Conservation (phyloP, 1,140 invertebrate species). For the Cylas formicarius region DNA sequence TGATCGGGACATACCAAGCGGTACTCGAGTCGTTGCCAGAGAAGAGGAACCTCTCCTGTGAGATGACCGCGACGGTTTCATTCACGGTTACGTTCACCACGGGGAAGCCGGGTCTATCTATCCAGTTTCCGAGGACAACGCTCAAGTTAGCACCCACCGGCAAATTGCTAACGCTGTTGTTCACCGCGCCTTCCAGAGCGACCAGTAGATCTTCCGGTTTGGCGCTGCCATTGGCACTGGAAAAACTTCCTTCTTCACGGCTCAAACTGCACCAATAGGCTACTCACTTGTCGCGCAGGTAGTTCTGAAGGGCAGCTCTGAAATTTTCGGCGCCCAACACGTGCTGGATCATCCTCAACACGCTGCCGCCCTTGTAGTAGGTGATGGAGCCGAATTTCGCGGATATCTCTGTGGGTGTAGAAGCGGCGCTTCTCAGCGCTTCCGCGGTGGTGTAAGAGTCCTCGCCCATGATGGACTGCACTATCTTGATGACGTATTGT, state of each 20-base stretch:
- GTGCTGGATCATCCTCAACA: constrained; percentile 70
- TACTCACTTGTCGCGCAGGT: constrained; percentile 47
- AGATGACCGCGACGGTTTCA: neutral
- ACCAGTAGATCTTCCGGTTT: constrained; percentile 22
- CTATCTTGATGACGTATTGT: constrained; percentile 44
- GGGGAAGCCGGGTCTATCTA: constrained; percentile 49
- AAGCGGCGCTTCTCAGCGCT: constrained; percentile 36
- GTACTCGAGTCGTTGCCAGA: constrained; percentile 15
- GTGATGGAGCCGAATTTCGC: constrained; percentile 52
- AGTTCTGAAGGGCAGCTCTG: constrained; percentile 49
- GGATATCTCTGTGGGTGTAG: constrained; percentile 33
- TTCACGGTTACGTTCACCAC: constrained; percentile 5
- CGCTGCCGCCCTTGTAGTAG: constrained; percentile 57
- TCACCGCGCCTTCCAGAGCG: constrained; percentile 19
- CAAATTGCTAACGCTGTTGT: constrained; percentile 13
- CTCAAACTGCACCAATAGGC: neutral
- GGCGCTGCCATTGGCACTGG: constrained; percentile 6
- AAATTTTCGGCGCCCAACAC: constrained; percentile 58
- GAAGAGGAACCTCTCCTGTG: constrained; percentile 19
- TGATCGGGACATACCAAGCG: constrained; percentile 56
- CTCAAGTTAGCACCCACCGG: constrained; percentile 32
- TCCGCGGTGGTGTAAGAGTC: constrained; percentile 31
- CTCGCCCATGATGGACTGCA: constrained; percentile 35
- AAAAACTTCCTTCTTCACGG: constrained; percentile 5
- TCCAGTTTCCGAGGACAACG: constrained; percentile 56